Evolutionary conservation across 2,797 vertebrate genomes (phyloP).

Genomic region (Dromococcyx pavoninus): DNA sequence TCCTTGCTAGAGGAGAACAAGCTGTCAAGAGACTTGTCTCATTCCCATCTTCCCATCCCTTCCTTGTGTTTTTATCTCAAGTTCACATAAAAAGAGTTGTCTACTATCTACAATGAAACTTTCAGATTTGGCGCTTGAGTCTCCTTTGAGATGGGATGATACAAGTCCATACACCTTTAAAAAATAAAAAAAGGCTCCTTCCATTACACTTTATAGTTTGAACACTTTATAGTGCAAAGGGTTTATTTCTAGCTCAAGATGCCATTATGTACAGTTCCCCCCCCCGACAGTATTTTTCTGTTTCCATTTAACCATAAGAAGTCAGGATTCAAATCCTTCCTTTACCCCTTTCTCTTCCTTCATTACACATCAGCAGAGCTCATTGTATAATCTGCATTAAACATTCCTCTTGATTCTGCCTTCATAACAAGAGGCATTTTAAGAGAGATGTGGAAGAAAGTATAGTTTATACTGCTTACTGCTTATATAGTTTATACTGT

Average conservation of each 20-base stretch:
- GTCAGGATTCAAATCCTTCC: background rate
- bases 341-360: background rate
- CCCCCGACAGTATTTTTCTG: background rate
- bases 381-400: background rate
- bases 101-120: background rate
- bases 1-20: background rate
- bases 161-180: background rate
- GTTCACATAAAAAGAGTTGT: background rate
- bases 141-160: background rate
- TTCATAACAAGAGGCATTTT: background rate
- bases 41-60: background rate
- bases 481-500: too few relatives aligned
- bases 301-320: background rate
- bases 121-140: background rate
- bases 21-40: background rate
- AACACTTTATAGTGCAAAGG: background rate
- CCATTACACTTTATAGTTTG: background rate
- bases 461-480: background rate
- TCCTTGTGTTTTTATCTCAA: background rate
- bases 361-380: background rate
- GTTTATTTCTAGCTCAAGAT: background rate
- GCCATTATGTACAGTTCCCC: background rate
- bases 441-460: background rate
- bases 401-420: background rate
- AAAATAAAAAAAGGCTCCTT: background rate